Evolutionary conservation across 2,797 vertebrate species (phyloP), one percentile per base, ranked within the genome.

Genomic region (Pogonophryne albipinna): DNA sequence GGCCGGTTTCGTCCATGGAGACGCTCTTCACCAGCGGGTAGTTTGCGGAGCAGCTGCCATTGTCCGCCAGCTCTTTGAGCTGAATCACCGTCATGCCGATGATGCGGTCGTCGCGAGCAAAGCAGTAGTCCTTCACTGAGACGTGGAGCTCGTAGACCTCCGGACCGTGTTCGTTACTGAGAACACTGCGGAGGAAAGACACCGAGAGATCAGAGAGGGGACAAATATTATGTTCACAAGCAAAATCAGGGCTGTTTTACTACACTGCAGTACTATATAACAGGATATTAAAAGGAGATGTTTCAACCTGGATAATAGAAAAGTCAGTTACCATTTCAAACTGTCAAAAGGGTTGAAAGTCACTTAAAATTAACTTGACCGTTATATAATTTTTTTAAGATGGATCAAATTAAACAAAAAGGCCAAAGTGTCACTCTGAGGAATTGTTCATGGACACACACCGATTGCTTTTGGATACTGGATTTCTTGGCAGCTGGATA

Each of bases 41-140:
- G 94, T 95, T 95, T 11, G 95, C 94, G 0, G 95, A 91, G 19
- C 95, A 92, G 92, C 96, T 94, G n/a, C 96, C 96, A 71, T 94
- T 95, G 66, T 98, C 97, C 0, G 91, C 94, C 63, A 99, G 91
- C 85, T 91, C 95, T 27, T 94, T 92, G 63, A 99, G 95, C 91
- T 96, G 98, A 85, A 99, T 96, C 31, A 99, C 97, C 0, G 97
- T 95, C 97, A 99, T 96, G 69, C 98, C 98, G 0, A 99, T 94
- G 59, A 98, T 34, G 51, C 97, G 96, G 80, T 99, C 98, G 85
- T 99, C 98, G 0, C 98, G 94, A 14, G 98, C 98, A 16, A 99
- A 99, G 95, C 98, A 99, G 93, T 99, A 99, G 92, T 99, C 98
- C 89, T 99, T 99, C 72, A 99, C 97, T 0, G 97, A 97, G 34